Percentiles rank a stretch among this genome's conserved stretches.
These are phyloP conservation scores for Eupithecia tripunctaria DNA, from an alignment of 2,888 invertebrate genomes.

Conservation along the genomic window DNA sequence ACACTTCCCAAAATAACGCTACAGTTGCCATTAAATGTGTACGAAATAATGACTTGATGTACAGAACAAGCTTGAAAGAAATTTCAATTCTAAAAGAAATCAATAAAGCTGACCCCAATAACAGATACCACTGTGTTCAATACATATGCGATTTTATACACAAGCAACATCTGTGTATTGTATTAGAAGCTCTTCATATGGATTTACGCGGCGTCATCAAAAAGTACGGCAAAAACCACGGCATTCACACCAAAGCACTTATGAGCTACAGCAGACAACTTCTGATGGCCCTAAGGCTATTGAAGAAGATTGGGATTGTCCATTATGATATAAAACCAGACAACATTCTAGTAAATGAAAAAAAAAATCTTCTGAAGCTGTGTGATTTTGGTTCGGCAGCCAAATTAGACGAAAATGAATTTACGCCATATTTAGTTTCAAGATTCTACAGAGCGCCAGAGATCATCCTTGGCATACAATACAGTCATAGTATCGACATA, in stretches of 20 bases:
- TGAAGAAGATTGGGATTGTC: constrained; percentile 97
- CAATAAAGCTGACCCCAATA: constrained; percentile 97
- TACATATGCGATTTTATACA: constrained; percentile 96
- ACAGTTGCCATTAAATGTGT: constrained; percentile 99
- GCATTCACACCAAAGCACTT: constrained; percentile 97
- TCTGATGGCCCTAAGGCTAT: constrained; percentile 94
- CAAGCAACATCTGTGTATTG: constrained; percentile 98
- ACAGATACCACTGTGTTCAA: constrained; percentile 97
- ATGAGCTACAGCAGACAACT: constrained; percentile 98
- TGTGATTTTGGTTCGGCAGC: constrained; percentile 99
- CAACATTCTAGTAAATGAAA: constrained; percentile 99
- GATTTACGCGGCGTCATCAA: constrained; percentile 95
- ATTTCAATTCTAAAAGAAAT: constrained; percentile 95
- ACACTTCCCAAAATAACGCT: constrained; percentile 91
- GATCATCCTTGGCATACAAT: constrained; percentile 97
- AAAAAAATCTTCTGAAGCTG: constrained; percentile 96
- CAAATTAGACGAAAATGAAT: constrained; percentile 96
- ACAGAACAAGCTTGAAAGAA: constrained; percentile 98
- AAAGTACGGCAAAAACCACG: constrained; percentile 98
- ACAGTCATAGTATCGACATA: constrained; percentile 97
- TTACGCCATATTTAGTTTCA: constrained; percentile 98
- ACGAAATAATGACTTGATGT: constrained; percentile 99
- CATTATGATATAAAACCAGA: constrained; percentile 99
- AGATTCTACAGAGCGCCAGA: constrained; percentile 99
- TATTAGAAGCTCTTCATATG: constrained; percentile 98